Evolutionary conservation across 2,797 vertebrate genomes (phyloP).

Genomic region (Chrysocyon brachyurus): DNA sequence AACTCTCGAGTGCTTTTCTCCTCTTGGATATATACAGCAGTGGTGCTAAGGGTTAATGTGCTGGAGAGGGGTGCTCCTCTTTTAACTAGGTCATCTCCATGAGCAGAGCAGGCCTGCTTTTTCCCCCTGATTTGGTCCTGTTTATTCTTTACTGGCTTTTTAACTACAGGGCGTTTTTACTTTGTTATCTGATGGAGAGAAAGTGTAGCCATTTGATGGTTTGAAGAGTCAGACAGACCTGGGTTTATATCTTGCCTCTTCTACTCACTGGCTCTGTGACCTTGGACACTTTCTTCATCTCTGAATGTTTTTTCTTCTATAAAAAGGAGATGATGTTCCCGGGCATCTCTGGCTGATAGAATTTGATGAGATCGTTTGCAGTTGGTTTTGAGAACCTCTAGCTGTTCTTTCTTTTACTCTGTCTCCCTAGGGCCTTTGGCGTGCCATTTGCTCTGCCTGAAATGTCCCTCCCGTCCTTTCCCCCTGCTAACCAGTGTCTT

Average conservation of each 20-base stretch:
- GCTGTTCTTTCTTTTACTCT: neutral
- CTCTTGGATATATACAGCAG: neutral
- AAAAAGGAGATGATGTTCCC: neutral
- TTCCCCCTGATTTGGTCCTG: neutral
- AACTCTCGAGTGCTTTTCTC: conserved; percentile 34
- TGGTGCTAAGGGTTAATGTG: neutral
- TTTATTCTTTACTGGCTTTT: neutral
- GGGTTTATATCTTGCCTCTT: neutral
- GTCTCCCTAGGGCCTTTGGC: neutral
- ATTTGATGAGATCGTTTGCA: neutral
- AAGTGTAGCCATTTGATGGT: neutral
- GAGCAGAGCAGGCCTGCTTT: neutral
- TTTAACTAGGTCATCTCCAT: neutral
- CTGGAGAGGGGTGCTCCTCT: neutral
- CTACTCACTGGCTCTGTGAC: neutral
- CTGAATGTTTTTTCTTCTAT: conserved; percentile 28
- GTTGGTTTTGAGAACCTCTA: neutral
- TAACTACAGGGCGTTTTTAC: neutral
- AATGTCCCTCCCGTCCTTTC: neutral
- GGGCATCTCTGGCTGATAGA: neutral
- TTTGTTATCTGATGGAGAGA: neutral
- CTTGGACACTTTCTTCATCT: neutral
- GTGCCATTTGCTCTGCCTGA: neutral
- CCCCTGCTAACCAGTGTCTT: neutral
- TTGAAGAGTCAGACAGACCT: neutral